Evolutionary conservation across 2,113 vertebrate genomes (phyloP).

Genomic region (Pica pica): DNA sequence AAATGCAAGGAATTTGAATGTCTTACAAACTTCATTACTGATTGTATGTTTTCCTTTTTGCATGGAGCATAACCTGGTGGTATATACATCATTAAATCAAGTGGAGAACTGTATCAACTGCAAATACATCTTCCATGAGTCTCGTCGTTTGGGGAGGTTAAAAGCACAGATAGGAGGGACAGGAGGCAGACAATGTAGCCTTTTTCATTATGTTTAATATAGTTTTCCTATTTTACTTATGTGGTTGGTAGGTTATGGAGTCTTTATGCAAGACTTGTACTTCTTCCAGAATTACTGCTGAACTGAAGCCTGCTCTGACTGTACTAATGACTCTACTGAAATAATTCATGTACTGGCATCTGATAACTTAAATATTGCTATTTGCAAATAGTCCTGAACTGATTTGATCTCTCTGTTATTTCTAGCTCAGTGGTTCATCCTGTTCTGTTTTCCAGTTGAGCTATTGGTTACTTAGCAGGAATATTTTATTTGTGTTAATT

Average conservation of each 20-base stretch:
- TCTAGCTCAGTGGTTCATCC: background rate
- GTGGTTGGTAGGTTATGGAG: background rate
- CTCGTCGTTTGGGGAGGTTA: background rate
- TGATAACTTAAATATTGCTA: background rate
- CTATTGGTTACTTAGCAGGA: background rate
- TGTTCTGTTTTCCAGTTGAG: background rate
- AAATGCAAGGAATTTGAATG: background rate
- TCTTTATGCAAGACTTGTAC: background rate
- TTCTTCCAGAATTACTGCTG: background rate
- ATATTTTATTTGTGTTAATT: constrained; percentile 19
- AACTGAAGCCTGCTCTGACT: background rate
- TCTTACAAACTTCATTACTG: background rate
- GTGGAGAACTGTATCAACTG: background rate
- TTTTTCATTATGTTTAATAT: background rate
- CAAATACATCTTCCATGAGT: background rate
- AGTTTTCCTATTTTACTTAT: background rate
- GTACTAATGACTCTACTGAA: background rate
- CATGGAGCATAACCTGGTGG: background rate
- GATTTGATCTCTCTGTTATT: background rate
- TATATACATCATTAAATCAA: background rate
- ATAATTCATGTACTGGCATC: background rate
- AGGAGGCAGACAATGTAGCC: background rate
- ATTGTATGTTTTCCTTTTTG: background rate
- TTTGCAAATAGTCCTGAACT: constrained; percentile 17
- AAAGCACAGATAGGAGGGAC: background rate